Evolutionary conservation across 2,888 invertebrate genomes (phyloP).

Genomic region (Corythucha ciliata): DNA sequence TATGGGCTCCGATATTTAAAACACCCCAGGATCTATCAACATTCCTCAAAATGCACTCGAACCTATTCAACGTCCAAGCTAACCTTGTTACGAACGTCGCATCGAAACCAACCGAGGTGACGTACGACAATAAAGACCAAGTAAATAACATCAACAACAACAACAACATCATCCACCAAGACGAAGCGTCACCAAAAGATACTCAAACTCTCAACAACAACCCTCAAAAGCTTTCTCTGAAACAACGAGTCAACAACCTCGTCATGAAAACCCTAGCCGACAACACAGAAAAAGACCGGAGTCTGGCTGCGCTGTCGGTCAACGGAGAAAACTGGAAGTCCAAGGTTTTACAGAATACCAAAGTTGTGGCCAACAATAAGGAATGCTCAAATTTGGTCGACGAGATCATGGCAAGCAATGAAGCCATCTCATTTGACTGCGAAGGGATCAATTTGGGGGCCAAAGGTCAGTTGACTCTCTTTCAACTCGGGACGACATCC

Average conservation of each 20-base stretch:
- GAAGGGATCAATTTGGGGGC: conserved; percentile 87
- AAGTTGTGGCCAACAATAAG: conserved; percentile 67
- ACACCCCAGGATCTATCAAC: conserved; percentile 81
- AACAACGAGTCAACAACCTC: conserved; percentile 78
- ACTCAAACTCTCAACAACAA: conserved; percentile 36
- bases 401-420: conserved; percentile 37
- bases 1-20: conserved; percentile 80
- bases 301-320: conserved; percentile 43
- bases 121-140: conserved; percentile 18
- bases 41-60: conserved; percentile 86
- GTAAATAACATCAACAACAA: conserved; percentile 19
- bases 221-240: conserved; percentile 62
- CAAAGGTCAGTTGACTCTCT: conserved; percentile 76
- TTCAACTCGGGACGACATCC: conserved; percentile 72
- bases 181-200: conserved; percentile 37
- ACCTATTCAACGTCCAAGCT: conserved; percentile 85
- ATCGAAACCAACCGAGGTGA: conserved; percentile 11
- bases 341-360: conserved; percentile 69
- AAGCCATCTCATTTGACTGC: conserved; percentile 69
- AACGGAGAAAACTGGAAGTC: conserved; percentile 63
- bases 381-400: conserved; percentile 62
- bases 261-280: conserved; percentile 83
- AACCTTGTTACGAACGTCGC: conserved; percentile 73
- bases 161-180: conserved; percentile 11
- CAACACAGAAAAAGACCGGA: conserved; percentile 59